Evolutionary conservation across 1,140 invertebrate genomes (phyloP).

Genomic region (Heliconius hermathena): DNA sequence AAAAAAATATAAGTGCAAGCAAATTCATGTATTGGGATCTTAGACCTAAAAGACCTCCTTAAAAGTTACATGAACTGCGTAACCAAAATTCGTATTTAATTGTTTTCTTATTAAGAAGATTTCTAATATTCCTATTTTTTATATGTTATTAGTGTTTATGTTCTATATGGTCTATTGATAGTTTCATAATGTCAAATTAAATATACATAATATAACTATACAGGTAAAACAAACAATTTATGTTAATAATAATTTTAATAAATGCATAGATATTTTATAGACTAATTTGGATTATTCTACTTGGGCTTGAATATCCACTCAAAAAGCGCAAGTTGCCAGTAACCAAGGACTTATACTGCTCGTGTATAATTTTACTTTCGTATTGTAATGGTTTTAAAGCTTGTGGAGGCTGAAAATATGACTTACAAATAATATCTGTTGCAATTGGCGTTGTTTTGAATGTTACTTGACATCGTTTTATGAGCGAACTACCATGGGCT

Average conservation of each 20-base stretch:
- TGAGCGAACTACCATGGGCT: conserved; percentile 28
- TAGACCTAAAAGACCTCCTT: no score
- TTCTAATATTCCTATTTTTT: no score
- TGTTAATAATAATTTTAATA: not conserved
- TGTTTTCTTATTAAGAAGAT: no score
- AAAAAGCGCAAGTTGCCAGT: conserved; percentile 28
- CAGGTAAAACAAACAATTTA: no score
- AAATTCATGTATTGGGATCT: no score
- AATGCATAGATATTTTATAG: not conserved
- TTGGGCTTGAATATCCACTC: conserved; percentile 30
- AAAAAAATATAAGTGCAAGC: no score
- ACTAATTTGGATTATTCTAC: conserved; percentile 20
- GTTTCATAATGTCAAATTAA: no score
- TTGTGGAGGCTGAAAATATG: conserved; percentile 18
- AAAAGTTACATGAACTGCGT: no score
- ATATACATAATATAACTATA: no score
- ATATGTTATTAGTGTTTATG: no score
- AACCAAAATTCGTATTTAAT: no score
- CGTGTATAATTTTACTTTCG: conserved; percentile 6
- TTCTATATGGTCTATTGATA: no score
- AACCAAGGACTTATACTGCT: conserved; percentile 27
- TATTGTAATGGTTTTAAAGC: conserved; percentile 13
- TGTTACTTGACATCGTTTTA: conserved; percentile 30
- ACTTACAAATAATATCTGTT: conserved; percentile 29
- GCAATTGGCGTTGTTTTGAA: conserved; percentile 40